These are phyloP conservation scores for Bradysia coprophila DNA, from an alignment of 1,140 invertebrate species.

Conservation along the genomic window DNA sequence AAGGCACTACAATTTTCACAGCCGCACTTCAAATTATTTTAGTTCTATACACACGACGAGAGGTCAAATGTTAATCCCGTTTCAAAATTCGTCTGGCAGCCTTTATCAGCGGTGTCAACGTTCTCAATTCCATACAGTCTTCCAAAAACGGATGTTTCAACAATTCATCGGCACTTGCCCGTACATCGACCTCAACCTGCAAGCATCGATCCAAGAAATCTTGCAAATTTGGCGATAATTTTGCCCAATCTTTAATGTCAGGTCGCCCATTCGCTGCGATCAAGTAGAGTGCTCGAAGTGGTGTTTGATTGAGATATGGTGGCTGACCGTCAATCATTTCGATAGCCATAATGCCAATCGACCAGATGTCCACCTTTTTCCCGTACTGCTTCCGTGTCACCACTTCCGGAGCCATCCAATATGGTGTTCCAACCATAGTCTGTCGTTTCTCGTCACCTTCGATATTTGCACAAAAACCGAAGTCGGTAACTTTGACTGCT, in stretches of 20 bases:
- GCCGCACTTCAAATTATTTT: too few relatives aligned
- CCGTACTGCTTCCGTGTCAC: conserved; percentile 68
- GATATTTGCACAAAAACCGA: conserved; percentile 90
- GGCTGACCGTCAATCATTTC: conserved; percentile 98
- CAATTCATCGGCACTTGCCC: conserved; percentile 69
- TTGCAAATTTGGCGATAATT: conserved; percentile 52
- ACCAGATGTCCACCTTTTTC: conserved; percentile 93
- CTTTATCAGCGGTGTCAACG: conserved; percentile 76
- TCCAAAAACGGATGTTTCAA: conserved; percentile 78
- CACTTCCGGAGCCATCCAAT: conserved; percentile 85
- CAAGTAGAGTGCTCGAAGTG: conserved; percentile 82
- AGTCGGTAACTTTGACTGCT: conserved; percentile 92
- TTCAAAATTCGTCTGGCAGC: conserved; percentile 41
- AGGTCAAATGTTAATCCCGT: conserved; percentile 11
- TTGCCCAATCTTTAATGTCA: conserved; percentile 67
- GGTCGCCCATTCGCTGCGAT: conserved; percentile 93
- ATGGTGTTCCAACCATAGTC: conserved; percentile 86
- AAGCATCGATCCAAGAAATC: conserved; percentile 83
- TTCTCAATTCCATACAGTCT: conserved; percentile 64
- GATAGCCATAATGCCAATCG: conserved; percentile 83
- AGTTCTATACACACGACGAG: too few relatives aligned
- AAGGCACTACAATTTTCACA: too few relatives aligned
- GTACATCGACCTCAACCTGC: conserved; percentile 76
- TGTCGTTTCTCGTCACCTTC: conserved; percentile 84
- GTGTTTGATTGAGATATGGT: conserved; percentile 87